Base-by-base conservation (phyloP, 2,888 invertebrate species). In the Gastracanthus pulcherrimus region DNA sequence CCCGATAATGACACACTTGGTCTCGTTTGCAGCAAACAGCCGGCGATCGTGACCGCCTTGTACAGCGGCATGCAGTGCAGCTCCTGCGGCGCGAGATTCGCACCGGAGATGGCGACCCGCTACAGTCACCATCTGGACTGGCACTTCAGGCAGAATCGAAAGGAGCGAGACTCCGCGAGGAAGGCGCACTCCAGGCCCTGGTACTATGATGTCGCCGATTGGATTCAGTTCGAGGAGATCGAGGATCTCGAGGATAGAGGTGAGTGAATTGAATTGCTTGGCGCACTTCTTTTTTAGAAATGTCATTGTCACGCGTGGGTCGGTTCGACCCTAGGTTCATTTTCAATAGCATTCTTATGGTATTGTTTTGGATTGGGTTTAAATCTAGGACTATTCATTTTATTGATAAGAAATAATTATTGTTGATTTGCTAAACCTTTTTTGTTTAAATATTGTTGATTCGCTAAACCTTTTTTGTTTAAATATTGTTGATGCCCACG, bases 41-140 rank as follows among this genome's bases (percentile, higher is more conserved):
- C 94, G 0, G 95, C 94, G 0, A 26, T 97, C 7, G 94, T 97
- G 13, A 89, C 93, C 0, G 91, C 92, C 6, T 92, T 98, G 31
- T 98, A 97, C 92, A 94, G 95, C 79, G 99, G 99, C 60, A 96
- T 98, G 94, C 99, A 98, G 90, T 99, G 99, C 92, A 96, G 97
- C 84, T 97, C 98, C 71, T 99, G 99, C 92, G 99, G 99, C 48
- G 95, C 97, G 82, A 94, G 99, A 62, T 99, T 99, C 92, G 96
- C 97, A 16, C 96, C 97, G 0, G 97, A 97, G 92, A 96, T 96
- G 89, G 97, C 96, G 7, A 96, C 96, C 85, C 95, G 96, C 83
- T 99, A 99, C 92, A 96, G 96, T 87, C 97, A 97, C 90, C 99
- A 99, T 92, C 94, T 99, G 81, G 99, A 99, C 92, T 99, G 99